A percentile compares a stretch with the other conserved stretches of the same genome.
These are phyloP conservation scores for Nebria salina DNA, from an alignment of 2,888 invertebrate species.

Conservation along the genomic window DNA sequence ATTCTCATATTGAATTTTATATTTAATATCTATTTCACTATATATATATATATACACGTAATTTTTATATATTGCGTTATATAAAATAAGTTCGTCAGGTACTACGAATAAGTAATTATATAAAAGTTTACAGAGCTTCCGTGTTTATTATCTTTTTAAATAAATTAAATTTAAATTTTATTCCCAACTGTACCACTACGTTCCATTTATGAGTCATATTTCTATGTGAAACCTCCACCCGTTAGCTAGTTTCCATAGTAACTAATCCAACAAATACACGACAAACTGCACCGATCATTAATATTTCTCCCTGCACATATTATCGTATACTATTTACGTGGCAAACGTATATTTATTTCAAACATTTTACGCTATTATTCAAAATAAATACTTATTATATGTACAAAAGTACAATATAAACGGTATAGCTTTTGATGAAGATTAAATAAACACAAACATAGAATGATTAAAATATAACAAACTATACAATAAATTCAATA, in stretches of 20 bases:
- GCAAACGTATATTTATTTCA: not conserved
- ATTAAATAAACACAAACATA: no score
- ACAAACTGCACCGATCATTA: not conserved
- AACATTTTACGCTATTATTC: no score
- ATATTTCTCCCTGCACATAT: not conserved
- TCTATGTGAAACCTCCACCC: not conserved
- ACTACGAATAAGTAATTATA: not conserved
- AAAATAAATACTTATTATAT: no score
- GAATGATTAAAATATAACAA: no score
- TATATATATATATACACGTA: not conserved
- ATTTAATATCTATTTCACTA: no score
- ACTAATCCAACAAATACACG: not conserved
- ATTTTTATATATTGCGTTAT: not conserved
- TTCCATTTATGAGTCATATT: not conserved
- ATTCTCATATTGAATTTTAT: no score
- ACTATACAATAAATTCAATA: no score
- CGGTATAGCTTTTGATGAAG: no score
- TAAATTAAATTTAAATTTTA: not conserved
- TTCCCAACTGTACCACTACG: not conserved
- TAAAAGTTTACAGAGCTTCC: not conserved
- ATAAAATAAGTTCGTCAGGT: not conserved
- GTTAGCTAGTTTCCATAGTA: not conserved
- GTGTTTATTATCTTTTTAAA: not conserved
- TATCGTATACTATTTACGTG: not conserved
- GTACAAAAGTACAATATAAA: no score